Base-by-base conservation (phyloP, 2,888 invertebrate genomes). In the Mythimna loreyi region DNA sequence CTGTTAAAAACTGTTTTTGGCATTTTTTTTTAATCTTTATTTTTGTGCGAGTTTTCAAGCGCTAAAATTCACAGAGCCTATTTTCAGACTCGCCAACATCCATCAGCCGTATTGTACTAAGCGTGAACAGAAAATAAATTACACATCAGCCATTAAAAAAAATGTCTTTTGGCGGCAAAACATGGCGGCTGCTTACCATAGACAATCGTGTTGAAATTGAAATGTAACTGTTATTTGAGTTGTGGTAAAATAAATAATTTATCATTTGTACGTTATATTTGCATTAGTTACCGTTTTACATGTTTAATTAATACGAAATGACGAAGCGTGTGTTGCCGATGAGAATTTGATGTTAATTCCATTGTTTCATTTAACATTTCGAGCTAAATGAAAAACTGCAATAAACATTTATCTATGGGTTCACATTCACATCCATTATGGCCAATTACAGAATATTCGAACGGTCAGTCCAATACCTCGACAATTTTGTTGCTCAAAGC, bases 291-390 rank as follows among this genome's bases (percentile, higher is more conserved):
- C 9, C 25, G 36, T 19, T 59, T 55, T 21, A 70, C 8, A 25
- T 45, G 19, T 49, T 36, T 50, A 56, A 57, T 72, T 40, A 40
- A 45, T 30, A 52, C 23, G 25, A 13, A 57, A 73, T 73, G 36
- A 50, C 50, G 78, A 72, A 63, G 55, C 30, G 23, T 47, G 64
- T 59, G 45, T 45, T 49, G 33, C 7, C 40, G 30, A 59, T 56
- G 60, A 36, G 16, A 23, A 56, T 72, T 72, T 71, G 13, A 78
- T 58, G 78, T 49, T 58, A 71, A 71, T 62, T 57, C 23, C n/a
- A 72, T 59, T 59, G 53, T 74, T 58, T 50, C 19, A 36, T 70
- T 76, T 55, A 50, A 78, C 62, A 62, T 72, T 62, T 71, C 5
- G 28, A 49, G n/a, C 21, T 40, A 33, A 40, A 57, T 50, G 8